Conservation (phyloP, 2,113 vertebrate genomes). For the Reinhardtius hippoglossoides region DNA sequence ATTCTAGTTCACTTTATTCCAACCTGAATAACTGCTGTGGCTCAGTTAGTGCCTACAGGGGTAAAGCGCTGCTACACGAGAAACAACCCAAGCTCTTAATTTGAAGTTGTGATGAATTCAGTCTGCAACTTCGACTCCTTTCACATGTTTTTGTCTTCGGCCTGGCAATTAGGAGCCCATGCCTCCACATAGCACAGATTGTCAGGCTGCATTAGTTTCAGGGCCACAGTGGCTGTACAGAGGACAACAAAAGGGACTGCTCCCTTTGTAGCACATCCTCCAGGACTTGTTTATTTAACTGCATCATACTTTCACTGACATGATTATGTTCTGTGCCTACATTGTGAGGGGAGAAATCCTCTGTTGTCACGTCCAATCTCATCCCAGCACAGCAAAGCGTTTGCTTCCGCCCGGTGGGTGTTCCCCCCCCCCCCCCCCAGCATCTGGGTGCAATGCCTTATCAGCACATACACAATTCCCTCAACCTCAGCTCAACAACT, state of each 20-base stretch:
- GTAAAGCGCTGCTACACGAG: neutral
- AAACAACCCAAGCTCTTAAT: slow-evolving; percentile 9
- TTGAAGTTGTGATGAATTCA: slow-evolving; percentile 38
- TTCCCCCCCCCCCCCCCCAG: no score
- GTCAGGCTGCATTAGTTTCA: slow-evolving; percentile 69
- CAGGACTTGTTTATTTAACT: slow-evolving; percentile 64
- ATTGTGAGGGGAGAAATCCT: slow-evolving; percentile 58
- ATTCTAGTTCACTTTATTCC: neutral
- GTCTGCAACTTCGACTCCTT: slow-evolving; percentile 30
- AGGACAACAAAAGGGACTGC: slow-evolving; percentile 66
- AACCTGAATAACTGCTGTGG: neutral
- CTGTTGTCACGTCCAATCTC: slow-evolving; percentile 66
- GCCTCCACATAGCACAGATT: slow-evolving; percentile 55
- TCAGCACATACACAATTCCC: slow-evolving; percentile 47
- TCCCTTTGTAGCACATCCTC: slow-evolving; percentile 52
- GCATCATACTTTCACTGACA: slow-evolving; percentile 62
- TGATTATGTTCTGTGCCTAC: slow-evolving; percentile 57
- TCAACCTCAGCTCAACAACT: slow-evolving; percentile 27
- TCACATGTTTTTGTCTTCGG: slow-evolving; percentile 55
- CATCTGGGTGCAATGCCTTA: slow-evolving; percentile 38
- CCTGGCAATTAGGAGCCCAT: slow-evolving; percentile 62
- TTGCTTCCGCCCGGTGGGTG: slow-evolving; percentile 50
- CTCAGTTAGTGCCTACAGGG: slow-evolving; percentile 7
- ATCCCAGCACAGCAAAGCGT: slow-evolving; percentile 47
- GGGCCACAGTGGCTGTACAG: slow-evolving; percentile 50